Base-by-base conservation (phyloP, 2,888 invertebrate genomes). In the Xylota segnis region DNA sequence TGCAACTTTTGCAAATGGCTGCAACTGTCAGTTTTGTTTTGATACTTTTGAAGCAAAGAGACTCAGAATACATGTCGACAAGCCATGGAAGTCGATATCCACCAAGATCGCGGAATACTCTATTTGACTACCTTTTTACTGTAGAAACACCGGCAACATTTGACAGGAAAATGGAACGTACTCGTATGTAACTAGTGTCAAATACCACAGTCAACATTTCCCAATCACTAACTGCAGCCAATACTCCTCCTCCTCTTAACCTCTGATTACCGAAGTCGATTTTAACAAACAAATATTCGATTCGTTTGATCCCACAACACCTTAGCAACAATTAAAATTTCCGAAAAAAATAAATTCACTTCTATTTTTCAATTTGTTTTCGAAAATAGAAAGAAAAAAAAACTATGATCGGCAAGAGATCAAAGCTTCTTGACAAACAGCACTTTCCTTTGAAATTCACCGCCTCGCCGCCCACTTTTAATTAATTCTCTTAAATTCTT, bases 371-470 rank as follows among this genome's bases (percentile, higher is more conserved):
- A 29, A 54, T 45, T 70, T 61, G 70, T 61, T 63, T 52, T 65
- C 65, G 29, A 29, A 70, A 54, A 34, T 23, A 76, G 61, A 47
- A 68, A 59, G 18, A 50, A 58, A 32, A 43, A 54, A 45, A 66
- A 66, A 50, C 18, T 34, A 52, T 63, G 37, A 75, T 75, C 83
- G 79, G 83, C 43, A 65, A 78, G 75, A 75, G 79, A 75, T 84
- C 78, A 84, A 84, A 84, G 83, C 56, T 27, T 32, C 23, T 59
- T 66, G 27, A 47, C 50, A 68, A 84, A 75, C 68, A 74, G 16
- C 40, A 66, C 74, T 71, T 58, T 14, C 37, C 81, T 86, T 86
- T 81, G 84, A 84, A 66, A 76, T 76, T 86, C 27, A 76, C 84
- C 84, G 84, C 70, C 14, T 37, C 71, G 75, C 65, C 71, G 76